These are phyloP conservation scores for Aricia agestis DNA, from an alignment of 1,140 invertebrate species.

Conservation along the genomic window DNA sequence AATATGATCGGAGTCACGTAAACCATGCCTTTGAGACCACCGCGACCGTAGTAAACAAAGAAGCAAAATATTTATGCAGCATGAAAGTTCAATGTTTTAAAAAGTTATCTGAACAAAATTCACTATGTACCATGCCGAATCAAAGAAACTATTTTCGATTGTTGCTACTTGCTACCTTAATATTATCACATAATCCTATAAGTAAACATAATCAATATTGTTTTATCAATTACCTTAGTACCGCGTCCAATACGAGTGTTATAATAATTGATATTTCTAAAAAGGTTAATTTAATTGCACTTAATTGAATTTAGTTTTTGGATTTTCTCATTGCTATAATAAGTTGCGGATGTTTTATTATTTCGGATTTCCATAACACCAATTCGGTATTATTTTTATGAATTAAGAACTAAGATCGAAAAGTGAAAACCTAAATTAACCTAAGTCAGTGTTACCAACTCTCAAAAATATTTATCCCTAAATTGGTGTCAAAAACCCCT, in stretches of 20 bases:
- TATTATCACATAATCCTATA: neutral
- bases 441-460: too few relatives aligned
- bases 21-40: neutral
- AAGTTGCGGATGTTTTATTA: neutral
- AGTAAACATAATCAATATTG: too few relatives aligned
- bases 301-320: neutral
- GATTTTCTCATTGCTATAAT: neutral
- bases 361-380: neutral
- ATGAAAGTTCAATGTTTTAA: too few relatives aligned
- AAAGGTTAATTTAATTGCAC: neutral
- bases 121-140: too few relatives aligned
- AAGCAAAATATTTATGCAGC: neutral
- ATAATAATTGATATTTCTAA: too few relatives aligned
- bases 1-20: neutral
- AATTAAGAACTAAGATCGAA: too few relatives aligned
- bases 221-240: neutral
- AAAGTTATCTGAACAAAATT: too few relatives aligned
- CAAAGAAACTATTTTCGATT: too few relatives aligned
- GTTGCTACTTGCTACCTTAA: too few relatives aligned
- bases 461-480: too few relatives aligned
- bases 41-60: neutral
- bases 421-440: too few relatives aligned
- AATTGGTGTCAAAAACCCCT: too few relatives aligned
- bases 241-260: neutral
- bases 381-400: neutral